Percentiles rank a stretch among this genome's conserved stretches.
Evolutionary conservation across 2,888 invertebrate genomes (phyloP).

Genomic region (Drosophila emarginata): DNA sequence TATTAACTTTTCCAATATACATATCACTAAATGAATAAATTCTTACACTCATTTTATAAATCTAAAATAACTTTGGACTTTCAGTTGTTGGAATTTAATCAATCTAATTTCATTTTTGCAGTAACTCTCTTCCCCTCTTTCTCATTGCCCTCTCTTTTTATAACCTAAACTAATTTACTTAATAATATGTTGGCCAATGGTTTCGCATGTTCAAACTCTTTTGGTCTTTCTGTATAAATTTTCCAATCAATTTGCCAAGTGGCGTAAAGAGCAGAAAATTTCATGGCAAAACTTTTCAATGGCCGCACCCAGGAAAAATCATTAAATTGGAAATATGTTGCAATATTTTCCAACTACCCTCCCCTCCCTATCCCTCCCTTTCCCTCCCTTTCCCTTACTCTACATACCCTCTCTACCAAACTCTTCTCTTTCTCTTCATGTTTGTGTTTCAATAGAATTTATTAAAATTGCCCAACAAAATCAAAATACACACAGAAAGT

Average conservation of each 20-base stretch:
- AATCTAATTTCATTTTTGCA: background rate
- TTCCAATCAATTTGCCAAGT: conserved; percentile 57
- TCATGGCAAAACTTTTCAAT: conserved; percentile 51
- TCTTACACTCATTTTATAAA: background rate
- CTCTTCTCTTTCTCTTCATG: background rate
- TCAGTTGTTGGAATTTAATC: background rate
- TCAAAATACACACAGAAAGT: conserved; percentile 18
- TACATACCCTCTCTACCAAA: background rate
- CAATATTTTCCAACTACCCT: background rate
- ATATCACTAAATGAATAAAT: background rate
- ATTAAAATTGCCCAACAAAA: conserved; percentile 51
- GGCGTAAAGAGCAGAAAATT: conserved; percentile 39
- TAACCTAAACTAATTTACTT: conserved; percentile 21
- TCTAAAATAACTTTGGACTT: background rate
- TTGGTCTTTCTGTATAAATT: conserved; percentile 27
- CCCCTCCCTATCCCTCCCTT: background rate
- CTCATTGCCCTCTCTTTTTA: background rate
- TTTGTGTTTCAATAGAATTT: conserved; percentile 41
- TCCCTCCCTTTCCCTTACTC: background rate
- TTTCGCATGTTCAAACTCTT: conserved; percentile 14
- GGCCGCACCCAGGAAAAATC: conserved; percentile 18
- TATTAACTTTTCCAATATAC: background rate
- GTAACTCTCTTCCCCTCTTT: background rate
- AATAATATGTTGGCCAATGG: conserved; percentile 20
- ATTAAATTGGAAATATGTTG: conserved; percentile 23